A percentile compares a stretch with the other conserved stretches of the same genome.
phyloP scores from a whole-genome alignment of 2,113 vertebrate species.

The Hyaena hyaena region DNA sequence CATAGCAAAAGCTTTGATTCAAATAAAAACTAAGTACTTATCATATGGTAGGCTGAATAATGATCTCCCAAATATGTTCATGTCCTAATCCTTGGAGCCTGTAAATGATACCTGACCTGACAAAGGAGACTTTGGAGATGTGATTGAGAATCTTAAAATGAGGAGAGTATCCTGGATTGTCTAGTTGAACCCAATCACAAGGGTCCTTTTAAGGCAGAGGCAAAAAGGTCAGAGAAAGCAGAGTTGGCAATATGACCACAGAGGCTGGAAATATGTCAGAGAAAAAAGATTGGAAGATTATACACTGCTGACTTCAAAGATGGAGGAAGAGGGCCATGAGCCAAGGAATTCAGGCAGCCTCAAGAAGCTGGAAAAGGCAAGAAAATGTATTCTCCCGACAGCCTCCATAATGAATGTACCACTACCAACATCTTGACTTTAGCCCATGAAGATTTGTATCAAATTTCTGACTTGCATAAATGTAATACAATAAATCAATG shows the following conservation, averaged over 20 bases:
- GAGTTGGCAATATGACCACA: neutral
- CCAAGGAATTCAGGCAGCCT: neutral
- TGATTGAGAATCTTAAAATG: neutral
- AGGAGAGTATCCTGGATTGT: neutral
- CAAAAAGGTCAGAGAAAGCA: neutral
- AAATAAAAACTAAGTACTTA: neutral
- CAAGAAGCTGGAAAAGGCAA: neutral
- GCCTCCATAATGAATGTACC: neutral
- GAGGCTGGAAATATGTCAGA: neutral
- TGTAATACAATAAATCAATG: neutral
- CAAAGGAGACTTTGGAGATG: neutral
- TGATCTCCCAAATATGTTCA: neutral
- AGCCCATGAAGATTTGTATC: neutral
- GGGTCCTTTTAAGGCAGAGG: neutral
- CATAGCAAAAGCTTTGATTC: neutral
- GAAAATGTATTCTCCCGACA: neutral
- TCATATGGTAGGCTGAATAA: neutral
- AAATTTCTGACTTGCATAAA: neutral
- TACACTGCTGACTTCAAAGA: neutral
- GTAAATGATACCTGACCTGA: neutral
- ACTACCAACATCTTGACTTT: neutral
- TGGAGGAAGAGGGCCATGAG: neutral
- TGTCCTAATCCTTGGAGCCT: neutral
- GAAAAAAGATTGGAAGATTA: neutral
- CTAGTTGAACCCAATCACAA: neutral